These are phyloP conservation scores for Atta cephalotes DNA, from an alignment of 1,140 invertebrate species.

Conservation along the genomic window DNA sequence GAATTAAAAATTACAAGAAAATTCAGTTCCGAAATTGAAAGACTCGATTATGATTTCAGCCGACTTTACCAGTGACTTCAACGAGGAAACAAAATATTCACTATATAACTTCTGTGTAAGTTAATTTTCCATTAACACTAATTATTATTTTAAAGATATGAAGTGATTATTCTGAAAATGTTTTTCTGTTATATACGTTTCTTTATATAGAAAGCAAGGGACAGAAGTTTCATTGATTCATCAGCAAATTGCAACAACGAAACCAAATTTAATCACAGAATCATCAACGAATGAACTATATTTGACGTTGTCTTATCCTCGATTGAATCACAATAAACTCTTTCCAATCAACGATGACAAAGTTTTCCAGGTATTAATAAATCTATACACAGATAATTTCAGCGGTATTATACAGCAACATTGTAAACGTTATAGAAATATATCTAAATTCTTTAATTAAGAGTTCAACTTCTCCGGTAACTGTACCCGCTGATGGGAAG, in stretches of 20 bases:
- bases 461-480: background rate
- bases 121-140: background rate
- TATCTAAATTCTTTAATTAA: background rate
- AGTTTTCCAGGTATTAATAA: background rate
- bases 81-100: background rate
- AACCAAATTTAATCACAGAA: background rate
- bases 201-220: background rate
- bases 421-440: background rate
- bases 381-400: no score
- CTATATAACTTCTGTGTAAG: slow-evolving; percentile 1
- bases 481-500: background rate
- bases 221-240: background rate
- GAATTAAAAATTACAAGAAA: no score
- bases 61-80: background rate
- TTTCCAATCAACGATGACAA: background rate
- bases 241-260: background rate
- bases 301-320: background rate
- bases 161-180: background rate
- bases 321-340: background rate
- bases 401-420: no score
- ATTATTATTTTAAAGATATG: background rate
- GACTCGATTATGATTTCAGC: slow-evolving; percentile 9
- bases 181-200: background rate
- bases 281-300: background rate
- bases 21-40: background rate